These are phyloP conservation scores for Caligus rogercresseyi DNA, from an alignment of 1,140 invertebrate genomes.

Conservation along the genomic window DNA sequence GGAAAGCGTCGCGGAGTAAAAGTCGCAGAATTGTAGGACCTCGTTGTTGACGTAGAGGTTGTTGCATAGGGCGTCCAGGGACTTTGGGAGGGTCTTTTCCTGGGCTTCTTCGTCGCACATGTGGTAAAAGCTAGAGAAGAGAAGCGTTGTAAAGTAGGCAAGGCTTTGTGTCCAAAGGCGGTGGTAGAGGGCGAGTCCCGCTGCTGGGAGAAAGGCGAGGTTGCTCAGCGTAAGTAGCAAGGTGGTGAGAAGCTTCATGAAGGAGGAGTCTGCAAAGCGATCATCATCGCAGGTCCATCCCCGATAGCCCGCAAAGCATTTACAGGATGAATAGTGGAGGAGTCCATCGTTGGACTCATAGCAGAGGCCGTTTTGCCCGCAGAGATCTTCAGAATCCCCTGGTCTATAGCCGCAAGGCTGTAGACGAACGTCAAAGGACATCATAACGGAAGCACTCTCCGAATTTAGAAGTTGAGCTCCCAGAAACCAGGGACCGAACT, in stretches of 20 bases:
- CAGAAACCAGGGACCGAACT: constrained; percentile 51
- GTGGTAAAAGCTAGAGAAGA: constrained; percentile 65
- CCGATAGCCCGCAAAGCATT: constrained; percentile 37
- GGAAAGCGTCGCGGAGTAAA: constrained; percentile 65
- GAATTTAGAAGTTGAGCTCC: constrained; percentile 23
- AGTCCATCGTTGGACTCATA: constrained; percentile 35
- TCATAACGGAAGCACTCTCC: constrained; percentile 20
- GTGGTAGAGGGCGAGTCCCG: constrained; percentile 51
- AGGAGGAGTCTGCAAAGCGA: constrained; percentile 36
- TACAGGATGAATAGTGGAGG: constrained; percentile 45
- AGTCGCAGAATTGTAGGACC: constrained; percentile 67
- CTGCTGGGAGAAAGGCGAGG: constrained; percentile 59
- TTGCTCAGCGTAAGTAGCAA: constrained; percentile 69
- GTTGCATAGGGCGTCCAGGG: background rate
- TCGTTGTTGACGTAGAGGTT: constrained; percentile 14
- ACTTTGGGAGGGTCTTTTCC: background rate
- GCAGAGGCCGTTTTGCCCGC: constrained; percentile 34
- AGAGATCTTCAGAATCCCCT: constrained; percentile 26
- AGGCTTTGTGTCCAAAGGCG: constrained; percentile 60
- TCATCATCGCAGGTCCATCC: constrained; percentile 29
- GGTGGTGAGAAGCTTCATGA: constrained; percentile 27
- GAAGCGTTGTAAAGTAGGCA: constrained; percentile 63
- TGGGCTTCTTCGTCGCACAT: constrained; percentile 37
- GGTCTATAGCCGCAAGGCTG: constrained; percentile 38
- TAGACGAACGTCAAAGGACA: constrained; percentile 26